These are phyloP conservation scores for Peribatodes rhomboidaria DNA, from an alignment of 2,888 invertebrate species.

Conservation along the genomic window DNA sequence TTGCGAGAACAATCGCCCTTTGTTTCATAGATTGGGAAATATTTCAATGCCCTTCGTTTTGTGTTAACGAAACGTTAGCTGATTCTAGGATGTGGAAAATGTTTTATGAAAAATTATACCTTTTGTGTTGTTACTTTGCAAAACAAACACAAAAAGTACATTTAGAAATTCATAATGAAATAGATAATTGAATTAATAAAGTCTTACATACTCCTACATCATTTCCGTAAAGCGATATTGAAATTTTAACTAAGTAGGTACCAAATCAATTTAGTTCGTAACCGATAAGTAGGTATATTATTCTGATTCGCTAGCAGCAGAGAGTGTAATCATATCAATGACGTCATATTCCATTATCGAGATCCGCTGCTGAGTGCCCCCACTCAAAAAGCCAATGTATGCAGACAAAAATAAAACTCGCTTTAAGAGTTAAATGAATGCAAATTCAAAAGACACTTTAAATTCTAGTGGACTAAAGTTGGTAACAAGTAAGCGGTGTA, in stretches of 20 bases:
- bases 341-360: background rate
- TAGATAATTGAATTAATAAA: too few relatives aligned
- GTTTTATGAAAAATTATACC: background rate
- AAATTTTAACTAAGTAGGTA: too few relatives aligned
- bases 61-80: background rate
- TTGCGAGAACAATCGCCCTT: slow-evolving; percentile 25
- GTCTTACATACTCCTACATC: too few relatives aligned
- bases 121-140: too few relatives aligned
- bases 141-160: too few relatives aligned
- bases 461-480: slow-evolving; percentile 29
- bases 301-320: too few relatives aligned
- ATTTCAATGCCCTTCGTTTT: slow-evolving; percentile 9
- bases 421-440: slow-evolving; percentile 12
- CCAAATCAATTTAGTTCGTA: too few relatives aligned
- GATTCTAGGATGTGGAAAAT: background rate
- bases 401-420: background rate
- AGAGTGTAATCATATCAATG: too few relatives aligned
- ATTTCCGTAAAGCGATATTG: too few relatives aligned
- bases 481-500: slow-evolving; percentile 29
- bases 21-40: slow-evolving; percentile 24
- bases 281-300: too few relatives aligned
- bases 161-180: too few relatives aligned
- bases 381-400: background rate
- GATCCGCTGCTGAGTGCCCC: background rate
- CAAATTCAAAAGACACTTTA: slow-evolving; percentile 27